These are phyloP conservation scores for Rotaria macrura DNA, from an alignment of 2,888 invertebrate genomes.

Conservation along the genomic window DNA sequence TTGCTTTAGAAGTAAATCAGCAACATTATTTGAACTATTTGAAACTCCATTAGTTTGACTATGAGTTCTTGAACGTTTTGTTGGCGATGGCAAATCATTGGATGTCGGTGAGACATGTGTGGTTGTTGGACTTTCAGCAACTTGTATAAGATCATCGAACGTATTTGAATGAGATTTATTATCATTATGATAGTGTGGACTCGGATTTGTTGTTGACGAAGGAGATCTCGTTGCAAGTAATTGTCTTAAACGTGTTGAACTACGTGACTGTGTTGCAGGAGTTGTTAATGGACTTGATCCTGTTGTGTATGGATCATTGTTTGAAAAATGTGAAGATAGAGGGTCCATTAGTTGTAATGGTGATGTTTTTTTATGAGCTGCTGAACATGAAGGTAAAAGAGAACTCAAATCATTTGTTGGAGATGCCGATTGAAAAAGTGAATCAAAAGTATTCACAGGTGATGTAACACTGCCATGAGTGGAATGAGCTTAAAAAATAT, in stretches of 20 bases:
- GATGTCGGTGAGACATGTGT: neutral
- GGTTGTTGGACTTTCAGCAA: neutral
- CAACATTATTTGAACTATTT: neutral
- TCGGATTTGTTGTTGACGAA: neutral
- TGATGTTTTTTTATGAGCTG: neutral
- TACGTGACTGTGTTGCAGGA: neutral
- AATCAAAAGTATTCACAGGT: neutral
- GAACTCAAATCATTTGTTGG: neutral
- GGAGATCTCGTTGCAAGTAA: neutral
- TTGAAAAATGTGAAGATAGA: neutral
- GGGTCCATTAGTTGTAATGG: neutral
- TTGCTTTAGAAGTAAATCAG: neutral
- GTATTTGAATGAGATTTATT: neutral
- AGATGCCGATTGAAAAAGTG: neutral
- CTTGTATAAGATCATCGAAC: neutral
- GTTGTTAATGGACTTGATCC: neutral
- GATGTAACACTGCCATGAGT: neutral
- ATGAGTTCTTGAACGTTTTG: neutral
- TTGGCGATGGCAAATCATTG: neutral
- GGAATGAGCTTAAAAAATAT: neutral
- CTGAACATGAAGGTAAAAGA: neutral
- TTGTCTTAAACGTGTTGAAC: neutral
- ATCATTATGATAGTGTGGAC: neutral
- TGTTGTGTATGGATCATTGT: neutral
- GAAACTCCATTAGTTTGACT: neutral